A percentile compares a stretch with the other conserved stretches of the same genome.
phyloP scores from a whole-genome alignment of 2,797 vertebrate species.

The Amazona ochrocephala region DNA sequence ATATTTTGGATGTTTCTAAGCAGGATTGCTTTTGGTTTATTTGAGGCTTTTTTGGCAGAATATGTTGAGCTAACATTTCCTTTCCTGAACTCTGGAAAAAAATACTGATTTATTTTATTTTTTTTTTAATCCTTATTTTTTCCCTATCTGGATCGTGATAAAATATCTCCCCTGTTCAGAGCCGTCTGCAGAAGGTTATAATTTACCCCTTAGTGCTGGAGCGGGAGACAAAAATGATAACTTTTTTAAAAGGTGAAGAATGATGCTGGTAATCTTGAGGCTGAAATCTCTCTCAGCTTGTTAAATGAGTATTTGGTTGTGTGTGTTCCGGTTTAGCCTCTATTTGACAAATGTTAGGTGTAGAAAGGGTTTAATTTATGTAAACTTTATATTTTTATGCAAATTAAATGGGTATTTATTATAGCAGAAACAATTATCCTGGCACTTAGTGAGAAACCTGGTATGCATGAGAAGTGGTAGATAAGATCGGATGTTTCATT shows the following conservation, averaged over 20 bases:
- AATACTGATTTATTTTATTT: neutral
- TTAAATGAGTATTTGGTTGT: conserved; percentile 59
- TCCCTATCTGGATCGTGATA: neutral
- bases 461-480: conserved; percentile 70
- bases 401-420: conserved; percentile 81
- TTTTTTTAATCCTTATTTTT: neutral
- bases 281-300: conserved; percentile 60
- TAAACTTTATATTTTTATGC: conserved; percentile 84
- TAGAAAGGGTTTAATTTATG: conserved; percentile 80
- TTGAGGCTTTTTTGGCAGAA: conserved; percentile 51
- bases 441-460: conserved; percentile 72
- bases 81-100: conserved; percentile 18
- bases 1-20: conserved; percentile 36
- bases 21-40: conserved; percentile 48
- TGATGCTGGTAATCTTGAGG: conserved; percentile 22
- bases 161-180: conserved; percentile 19
- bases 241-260: conserved; percentile 61
- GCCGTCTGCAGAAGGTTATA: neutral
- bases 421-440: conserved; percentile 78
- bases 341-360: conserved; percentile 75
- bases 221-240: neutral
- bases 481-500: conserved; percentile 67
- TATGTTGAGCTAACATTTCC: conserved; percentile 39
- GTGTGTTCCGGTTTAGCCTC: conserved; percentile 58
- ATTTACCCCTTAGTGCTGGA: conserved; percentile 36